A percentile compares a stretch with the other conserved stretches of the same genome.
These are phyloP conservation scores for Siphlonurus alternatus DNA, from an alignment of 2,888 invertebrate species.

Conservation along the genomic window DNA sequence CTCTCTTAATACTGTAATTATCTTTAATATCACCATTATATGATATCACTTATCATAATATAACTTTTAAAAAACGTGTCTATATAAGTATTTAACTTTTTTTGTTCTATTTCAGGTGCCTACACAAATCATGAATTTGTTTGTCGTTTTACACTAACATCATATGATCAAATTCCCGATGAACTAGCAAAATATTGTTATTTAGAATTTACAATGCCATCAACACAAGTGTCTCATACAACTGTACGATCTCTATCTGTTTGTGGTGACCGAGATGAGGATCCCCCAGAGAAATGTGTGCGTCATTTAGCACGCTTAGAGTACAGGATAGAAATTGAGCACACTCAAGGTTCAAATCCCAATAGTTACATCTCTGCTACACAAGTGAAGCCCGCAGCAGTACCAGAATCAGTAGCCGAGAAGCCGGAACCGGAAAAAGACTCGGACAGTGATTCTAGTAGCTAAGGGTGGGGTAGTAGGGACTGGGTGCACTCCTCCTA, in stretches of 20 bases:
- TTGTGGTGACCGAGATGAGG: slow-evolving; percentile 65
- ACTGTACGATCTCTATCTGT: slow-evolving; percentile 89
- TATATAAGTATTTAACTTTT: too few species aligned
- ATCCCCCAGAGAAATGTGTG: slow-evolving; percentile 96
- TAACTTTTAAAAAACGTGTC: too few species aligned
- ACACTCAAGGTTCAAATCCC: slow-evolving; percentile 55
- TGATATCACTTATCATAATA: too few species aligned
- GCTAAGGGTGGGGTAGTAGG: not conserved
- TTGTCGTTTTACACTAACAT: slow-evolving; percentile 86
- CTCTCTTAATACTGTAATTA: too few species aligned
- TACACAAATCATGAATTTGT: slow-evolving; percentile 95
- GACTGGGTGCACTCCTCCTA: not conserved
- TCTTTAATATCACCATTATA: too few species aligned
- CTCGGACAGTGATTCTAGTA: slow-evolving; percentile 28
- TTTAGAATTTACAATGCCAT: slow-evolving; percentile 98
- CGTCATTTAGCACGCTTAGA: slow-evolving; percentile 91
- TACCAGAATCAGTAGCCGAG: slow-evolving; percentile 24
- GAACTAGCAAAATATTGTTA: slow-evolving; percentile 72
- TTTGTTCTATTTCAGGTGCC: slow-evolving; percentile 50
- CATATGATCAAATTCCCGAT: slow-evolving; percentile 94
- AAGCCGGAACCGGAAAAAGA: slow-evolving; percentile 17
- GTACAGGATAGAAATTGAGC: slow-evolving; percentile 86
- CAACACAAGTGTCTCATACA: slow-evolving; percentile 84
- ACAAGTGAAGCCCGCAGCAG: slow-evolving; percentile 28
- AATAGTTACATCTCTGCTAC: slow-evolving; percentile 51